phyloP scores from a whole-genome alignment of 1,140 invertebrate species.

The Asobara japonica region DNA sequence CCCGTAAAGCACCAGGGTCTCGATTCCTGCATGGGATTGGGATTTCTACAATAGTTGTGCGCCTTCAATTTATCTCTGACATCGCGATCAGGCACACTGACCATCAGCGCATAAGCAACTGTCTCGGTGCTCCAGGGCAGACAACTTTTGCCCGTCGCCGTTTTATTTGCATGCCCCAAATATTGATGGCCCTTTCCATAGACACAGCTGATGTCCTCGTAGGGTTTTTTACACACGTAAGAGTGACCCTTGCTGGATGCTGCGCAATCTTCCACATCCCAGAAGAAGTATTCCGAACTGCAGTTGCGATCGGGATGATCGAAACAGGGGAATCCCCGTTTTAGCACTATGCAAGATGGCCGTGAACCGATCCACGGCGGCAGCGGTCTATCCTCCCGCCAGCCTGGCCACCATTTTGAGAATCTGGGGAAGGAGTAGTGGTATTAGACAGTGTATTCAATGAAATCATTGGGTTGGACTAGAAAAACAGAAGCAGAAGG shows the following conservation, averaged over 20 bases:
- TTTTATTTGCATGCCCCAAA: slow-evolving; percentile 66
- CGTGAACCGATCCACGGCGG: slow-evolving; percentile 45
- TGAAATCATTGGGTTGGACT: too few relatives aligned
- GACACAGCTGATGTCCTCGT: slow-evolving; percentile 66
- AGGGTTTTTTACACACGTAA: slow-evolving; percentile 67
- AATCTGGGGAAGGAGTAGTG: slow-evolving; percentile 43
- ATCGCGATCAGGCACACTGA: slow-evolving; percentile 42
- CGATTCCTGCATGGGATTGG: slow-evolving; percentile 62
- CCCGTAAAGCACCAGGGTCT: slow-evolving; percentile 70
- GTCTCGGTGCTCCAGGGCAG: slow-evolving; percentile 63
- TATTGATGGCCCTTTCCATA: slow-evolving; percentile 67
- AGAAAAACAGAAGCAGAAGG: too few relatives aligned
- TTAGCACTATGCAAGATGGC: slow-evolving; percentile 61
- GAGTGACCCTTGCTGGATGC: slow-evolving; percentile 59
- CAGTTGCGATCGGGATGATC: slow-evolving; percentile 51
- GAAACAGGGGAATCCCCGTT: slow-evolving; percentile 63
- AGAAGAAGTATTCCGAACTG: slow-evolving; percentile 68
- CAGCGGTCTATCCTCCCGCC: slow-evolving; percentile 50
- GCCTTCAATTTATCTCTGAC: slow-evolving; percentile 53
- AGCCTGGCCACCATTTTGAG: slow-evolving; percentile 63
- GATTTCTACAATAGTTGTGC: slow-evolving; percentile 71
- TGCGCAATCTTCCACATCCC: slow-evolving; percentile 67
- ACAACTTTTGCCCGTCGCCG: slow-evolving; percentile 64
- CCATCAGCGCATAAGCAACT: slow-evolving; percentile 55
- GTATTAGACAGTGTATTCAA: too few relatives aligned